Evolutionary conservation across 35 echinoderm and acorn worm genomes (phyloP).

Genomic region (Diadema setosum): DNA sequence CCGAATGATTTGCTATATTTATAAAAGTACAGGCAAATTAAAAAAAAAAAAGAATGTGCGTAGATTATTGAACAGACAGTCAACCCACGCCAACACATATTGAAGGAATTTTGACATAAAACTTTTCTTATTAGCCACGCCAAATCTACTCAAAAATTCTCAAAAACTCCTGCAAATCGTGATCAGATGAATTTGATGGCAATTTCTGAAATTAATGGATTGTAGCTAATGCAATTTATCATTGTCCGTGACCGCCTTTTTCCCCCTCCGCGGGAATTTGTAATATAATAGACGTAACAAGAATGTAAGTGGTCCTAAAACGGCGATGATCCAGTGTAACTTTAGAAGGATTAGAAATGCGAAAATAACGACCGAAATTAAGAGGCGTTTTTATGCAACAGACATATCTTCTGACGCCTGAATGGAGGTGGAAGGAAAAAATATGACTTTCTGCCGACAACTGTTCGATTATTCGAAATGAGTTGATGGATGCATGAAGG

Average conservation of each 20-base stretch:
- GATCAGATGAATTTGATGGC: neutral
- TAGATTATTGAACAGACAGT: no score
- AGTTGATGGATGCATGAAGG: neutral
- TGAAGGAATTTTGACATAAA: no score
- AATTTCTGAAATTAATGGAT: constrained; percentile 4
- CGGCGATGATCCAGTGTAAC: neutral
- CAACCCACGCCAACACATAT: no score
- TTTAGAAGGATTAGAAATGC: neutral
- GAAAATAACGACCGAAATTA: neutral
- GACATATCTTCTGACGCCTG: neutral
- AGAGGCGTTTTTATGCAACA: neutral
- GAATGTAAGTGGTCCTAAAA: neutral
- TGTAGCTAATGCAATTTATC: neutral
- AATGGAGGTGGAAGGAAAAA: neutral
- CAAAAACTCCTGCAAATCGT: no score
- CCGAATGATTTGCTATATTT: no score
- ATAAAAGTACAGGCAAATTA: no score
- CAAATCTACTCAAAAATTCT: no score
- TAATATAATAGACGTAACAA: neutral
- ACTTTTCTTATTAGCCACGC: no score
- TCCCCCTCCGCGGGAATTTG: neutral
- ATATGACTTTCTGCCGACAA: neutral
- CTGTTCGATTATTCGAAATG: neutral
- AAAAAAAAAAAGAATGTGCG: no score
- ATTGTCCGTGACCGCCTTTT: neutral